Evolutionary conservation across 2,113 vertebrate species (phyloP).

Genomic region (Carassius gibelio): DNA sequence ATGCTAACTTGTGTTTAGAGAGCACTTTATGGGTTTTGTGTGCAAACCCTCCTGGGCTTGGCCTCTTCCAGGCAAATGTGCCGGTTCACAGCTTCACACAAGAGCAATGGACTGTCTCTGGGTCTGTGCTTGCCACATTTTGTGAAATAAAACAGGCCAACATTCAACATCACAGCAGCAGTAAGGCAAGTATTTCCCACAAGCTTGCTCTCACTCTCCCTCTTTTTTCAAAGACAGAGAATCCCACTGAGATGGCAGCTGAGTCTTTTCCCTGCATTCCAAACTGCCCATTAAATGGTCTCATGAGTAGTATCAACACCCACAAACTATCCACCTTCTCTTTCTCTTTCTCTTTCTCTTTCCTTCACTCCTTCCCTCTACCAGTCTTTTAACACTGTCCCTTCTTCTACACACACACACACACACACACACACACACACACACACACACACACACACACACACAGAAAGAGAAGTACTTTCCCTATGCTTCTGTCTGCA

Average conservation of each 20-base stretch:
- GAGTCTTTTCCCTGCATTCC: constrained; percentile 66
- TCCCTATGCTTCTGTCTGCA: constrained; percentile 32
- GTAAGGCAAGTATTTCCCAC: constrained; percentile 51
- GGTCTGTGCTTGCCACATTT: constrained; percentile 24
- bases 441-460: constrained; percentile 23
- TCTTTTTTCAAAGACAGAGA: constrained; percentile 57
- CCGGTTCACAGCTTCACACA: constrained; percentile 14
- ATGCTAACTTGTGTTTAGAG: constrained; percentile 17
- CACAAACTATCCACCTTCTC: constrained; percentile 38
- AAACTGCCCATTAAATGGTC: constrained; percentile 69
- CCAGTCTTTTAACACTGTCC: neutral
- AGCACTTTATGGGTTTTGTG: constrained; percentile 49
- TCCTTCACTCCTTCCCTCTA: neutral
- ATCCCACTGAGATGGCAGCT: constrained; percentile 62
- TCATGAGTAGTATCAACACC: constrained; percentile 66
- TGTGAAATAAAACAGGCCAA: constrained; percentile 51
- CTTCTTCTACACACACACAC: constrained; percentile 11
- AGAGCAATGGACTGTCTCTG: neutral
- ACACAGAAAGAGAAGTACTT: constrained; percentile 5
- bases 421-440: constrained; percentile 22
- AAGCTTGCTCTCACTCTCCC: constrained; percentile 46
- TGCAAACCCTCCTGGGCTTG: constrained; percentile 52
- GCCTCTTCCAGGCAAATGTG: constrained; percentile 50
- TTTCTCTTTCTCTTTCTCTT: neutral
- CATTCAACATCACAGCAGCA: constrained; percentile 46